Conservation (phyloP, 2,888 invertebrate genomes). For the Tenodera sinensis region DNA sequence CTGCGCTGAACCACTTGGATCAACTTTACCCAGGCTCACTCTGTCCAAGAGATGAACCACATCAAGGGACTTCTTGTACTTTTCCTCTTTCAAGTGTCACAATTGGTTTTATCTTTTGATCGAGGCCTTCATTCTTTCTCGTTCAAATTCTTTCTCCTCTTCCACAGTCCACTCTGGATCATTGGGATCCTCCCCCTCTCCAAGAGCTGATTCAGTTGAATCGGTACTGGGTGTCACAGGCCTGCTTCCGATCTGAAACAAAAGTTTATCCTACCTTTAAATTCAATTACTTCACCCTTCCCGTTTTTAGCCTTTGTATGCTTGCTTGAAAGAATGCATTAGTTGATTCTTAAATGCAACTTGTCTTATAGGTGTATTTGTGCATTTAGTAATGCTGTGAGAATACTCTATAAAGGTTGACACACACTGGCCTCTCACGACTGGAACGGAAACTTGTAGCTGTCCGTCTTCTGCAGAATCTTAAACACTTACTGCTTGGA, state of each 20-base stretch:
- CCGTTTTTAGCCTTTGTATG: background rate
- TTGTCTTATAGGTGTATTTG: too few species aligned
- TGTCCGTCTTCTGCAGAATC: too few species aligned
- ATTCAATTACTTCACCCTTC: background rate
- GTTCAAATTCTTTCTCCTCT: slow-evolving; percentile 39
- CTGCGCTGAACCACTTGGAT: background rate
- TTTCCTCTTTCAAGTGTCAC: background rate
- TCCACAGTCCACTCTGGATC: slow-evolving; percentile 76
- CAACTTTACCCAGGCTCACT: background rate
- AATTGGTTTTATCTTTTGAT: slow-evolving; percentile 25
- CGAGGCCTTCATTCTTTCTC: slow-evolving; percentile 22
- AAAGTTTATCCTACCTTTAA: background rate
- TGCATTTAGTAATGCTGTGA: too few species aligned
- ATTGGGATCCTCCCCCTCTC: slow-evolving; percentile 75
- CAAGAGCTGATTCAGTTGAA: slow-evolving; percentile 55
- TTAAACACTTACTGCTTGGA: too few species aligned
- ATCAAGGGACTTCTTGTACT: background rate
- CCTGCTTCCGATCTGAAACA: slow-evolving; percentile 40
- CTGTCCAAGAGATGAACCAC: background rate
- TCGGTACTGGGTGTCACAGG: slow-evolving; percentile 49
- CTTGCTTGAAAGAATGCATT: too few species aligned
- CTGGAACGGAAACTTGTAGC: too few species aligned
- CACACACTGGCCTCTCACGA: too few species aligned
- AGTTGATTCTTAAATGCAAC: too few species aligned
- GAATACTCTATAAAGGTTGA: too few species aligned